These are phyloP conservation scores for Campopleginae sp. DNA, from an alignment of 2,888 invertebrate species.

Conservation along the genomic window DNA sequence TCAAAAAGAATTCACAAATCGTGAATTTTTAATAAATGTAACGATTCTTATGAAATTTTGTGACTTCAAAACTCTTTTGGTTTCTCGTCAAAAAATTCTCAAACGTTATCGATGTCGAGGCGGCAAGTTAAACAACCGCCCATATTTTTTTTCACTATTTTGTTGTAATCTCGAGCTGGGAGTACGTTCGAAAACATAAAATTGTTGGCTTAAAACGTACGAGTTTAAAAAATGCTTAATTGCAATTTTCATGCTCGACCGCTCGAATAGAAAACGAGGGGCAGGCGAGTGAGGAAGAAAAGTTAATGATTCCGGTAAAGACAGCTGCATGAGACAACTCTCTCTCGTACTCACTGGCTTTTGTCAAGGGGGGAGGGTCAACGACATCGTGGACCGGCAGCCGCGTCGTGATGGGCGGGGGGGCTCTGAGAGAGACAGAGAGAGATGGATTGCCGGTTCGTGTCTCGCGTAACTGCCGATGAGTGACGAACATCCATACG, in stretches of 20 bases:
- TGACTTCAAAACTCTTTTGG: background rate
- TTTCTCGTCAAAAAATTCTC: background rate
- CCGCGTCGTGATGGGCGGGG: slow-evolving; percentile 50
- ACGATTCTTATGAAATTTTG: background rate
- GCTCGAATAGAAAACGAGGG: slow-evolving; percentile 1
- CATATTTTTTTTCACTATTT: background rate
- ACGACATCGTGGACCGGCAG: slow-evolving; percentile 55
- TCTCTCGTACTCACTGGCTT: slow-evolving; percentile 57
- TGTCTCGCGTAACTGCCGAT: slow-evolving; percentile 51
- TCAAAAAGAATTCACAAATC: background rate
- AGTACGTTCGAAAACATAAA: background rate
- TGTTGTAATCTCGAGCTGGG: background rate
- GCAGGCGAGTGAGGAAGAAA: slow-evolving; percentile 17
- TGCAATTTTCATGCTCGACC: slow-evolving; percentile 1
- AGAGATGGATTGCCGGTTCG: slow-evolving; percentile 38
- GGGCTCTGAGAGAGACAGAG: slow-evolving; percentile 28
- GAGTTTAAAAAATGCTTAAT: background rate
- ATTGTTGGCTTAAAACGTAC: background rate
- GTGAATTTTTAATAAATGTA: background rate
- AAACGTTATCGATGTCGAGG: background rate
- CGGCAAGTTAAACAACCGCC: background rate
- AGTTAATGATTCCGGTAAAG: slow-evolving; percentile 53
- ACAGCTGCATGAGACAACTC: slow-evolving; percentile 56
- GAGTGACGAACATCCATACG: slow-evolving; percentile 24
- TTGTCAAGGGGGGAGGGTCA: slow-evolving; percentile 62